Evolutionary conservation across 2,113 vertebrate species (phyloP).

Genomic region (Garra rufa): DNA sequence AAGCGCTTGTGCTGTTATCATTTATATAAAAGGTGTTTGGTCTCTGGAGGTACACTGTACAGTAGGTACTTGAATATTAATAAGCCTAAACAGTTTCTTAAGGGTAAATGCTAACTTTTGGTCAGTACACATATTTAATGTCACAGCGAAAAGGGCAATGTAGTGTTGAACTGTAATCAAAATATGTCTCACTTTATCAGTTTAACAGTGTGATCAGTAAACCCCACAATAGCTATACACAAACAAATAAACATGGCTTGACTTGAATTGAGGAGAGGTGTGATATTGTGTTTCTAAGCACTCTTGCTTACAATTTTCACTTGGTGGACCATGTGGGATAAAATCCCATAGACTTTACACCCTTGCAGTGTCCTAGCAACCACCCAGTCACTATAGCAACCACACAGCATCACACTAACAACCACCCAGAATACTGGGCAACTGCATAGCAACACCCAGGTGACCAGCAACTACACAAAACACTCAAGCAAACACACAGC

Average conservation of each 20-base stretch:
- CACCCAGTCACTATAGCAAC: not conserved
- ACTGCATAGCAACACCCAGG: not conserved
- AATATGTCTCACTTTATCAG: not conserved
- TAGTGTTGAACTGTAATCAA: not conserved
- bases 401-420: not conserved
- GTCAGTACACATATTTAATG: not conserved
- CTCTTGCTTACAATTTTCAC: not conserved
- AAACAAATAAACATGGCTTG: not conserved
- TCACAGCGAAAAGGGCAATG: not conserved
- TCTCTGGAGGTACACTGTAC: not conserved
- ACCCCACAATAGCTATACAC: not conserved
- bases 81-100: not conserved
- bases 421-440: not conserved
- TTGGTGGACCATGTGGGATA: not conserved
- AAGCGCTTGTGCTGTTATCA: not conserved
- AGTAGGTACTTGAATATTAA: not conserved
- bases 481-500: not conserved
- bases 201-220: not conserved
- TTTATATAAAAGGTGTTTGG: not conserved
- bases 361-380: not conserved
- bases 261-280: not conserved
- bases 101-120: not conserved
- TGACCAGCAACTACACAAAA: not conserved
- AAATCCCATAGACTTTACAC: not conserved
- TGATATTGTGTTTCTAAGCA: not conserved